Conservation (phyloP, 1,140 invertebrate species). For the Drosophila sp. region DNA sequence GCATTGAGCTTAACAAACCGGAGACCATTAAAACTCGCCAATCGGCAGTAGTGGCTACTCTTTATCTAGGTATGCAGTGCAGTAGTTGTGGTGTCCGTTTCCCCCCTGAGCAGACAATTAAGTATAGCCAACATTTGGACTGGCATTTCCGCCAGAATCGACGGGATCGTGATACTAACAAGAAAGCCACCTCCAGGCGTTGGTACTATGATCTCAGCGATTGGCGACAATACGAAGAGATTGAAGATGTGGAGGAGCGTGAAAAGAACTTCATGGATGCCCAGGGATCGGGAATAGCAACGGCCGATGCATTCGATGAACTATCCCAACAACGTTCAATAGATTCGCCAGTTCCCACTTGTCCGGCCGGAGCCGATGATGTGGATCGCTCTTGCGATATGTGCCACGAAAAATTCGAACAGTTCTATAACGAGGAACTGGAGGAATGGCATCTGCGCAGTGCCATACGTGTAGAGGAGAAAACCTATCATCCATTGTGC, state of each 20-base stretch:
- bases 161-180: slow-evolving; percentile 91
- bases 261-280: slow-evolving; percentile 95
- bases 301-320: slow-evolving; percentile 83
- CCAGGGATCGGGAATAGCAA: slow-evolving; percentile 84
- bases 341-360: slow-evolving; percentile 75
- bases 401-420: slow-evolving; percentile 95
- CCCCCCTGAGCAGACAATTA: slow-evolving; percentile 92
- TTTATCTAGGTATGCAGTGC: slow-evolving; percentile 96
- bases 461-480: slow-evolving; percentile 90
- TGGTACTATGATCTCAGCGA: slow-evolving; percentile 96
- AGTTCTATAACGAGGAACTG: slow-evolving; percentile 97
- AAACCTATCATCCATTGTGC: slow-evolving; percentile 95
- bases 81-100: slow-evolving; percentile 96
- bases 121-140: slow-evolving; percentile 96
- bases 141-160: slow-evolving; percentile 98
- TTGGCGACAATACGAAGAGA: slow-evolving; percentile 97
- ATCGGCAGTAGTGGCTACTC: slow-evolving; percentile 86
- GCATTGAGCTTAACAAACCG: slow-evolving; percentile 87
- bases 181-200: slow-evolving; percentile 91
- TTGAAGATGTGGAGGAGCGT: slow-evolving; percentile 95
- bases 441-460: slow-evolving; percentile 97
- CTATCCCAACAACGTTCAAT: slow-evolving; percentile 71
- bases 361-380: slow-evolving; percentile 84
- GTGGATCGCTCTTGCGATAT: slow-evolving; percentile 90
- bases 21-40: slow-evolving; percentile 91